Conservation (phyloP, 2,113 vertebrate species). For the Sigmodon hispidus region DNA sequence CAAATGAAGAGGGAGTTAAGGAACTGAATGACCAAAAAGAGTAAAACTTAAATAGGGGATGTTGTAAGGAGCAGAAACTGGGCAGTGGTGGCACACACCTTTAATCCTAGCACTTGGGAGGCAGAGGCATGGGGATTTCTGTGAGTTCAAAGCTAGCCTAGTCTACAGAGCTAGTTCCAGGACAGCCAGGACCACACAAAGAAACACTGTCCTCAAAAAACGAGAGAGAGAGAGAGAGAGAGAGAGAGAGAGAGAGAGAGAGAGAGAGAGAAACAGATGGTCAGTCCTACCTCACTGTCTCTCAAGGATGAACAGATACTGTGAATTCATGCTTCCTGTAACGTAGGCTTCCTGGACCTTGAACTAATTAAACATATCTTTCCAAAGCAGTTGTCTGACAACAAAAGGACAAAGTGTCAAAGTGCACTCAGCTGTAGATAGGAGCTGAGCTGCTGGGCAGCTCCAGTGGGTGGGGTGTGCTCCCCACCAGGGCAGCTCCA, state of each 20-base stretch:
- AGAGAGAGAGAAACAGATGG: too few species aligned
- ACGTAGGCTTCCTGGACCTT: conserved; percentile 30
- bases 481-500: too few species aligned
- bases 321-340: not conserved
- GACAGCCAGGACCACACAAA: too few species aligned
- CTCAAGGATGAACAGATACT: not conserved
- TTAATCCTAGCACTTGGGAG: too few species aligned
- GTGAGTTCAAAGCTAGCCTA: too few species aligned
- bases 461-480: not conserved
- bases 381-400: not conserved
- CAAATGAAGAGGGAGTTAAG: not conserved
- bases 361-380: conserved; percentile 5
- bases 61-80: not conserved
- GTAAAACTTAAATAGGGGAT: not conserved
- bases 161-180: too few species aligned
- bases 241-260: too few species aligned
- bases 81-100: too few species aligned
- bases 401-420: not conserved
- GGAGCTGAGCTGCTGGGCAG: not conserved
- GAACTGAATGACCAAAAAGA: not conserved
- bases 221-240: too few species aligned
- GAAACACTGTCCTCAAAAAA: too few species aligned
- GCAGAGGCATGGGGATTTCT: too few species aligned
- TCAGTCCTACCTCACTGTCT: not conserved
- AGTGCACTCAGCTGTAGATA: not conserved